Evolutionary conservation across 2,888 invertebrate species (phyloP), one percentile per base, ranked within the genome.

Genomic region (Megamerina dolium): DNA sequence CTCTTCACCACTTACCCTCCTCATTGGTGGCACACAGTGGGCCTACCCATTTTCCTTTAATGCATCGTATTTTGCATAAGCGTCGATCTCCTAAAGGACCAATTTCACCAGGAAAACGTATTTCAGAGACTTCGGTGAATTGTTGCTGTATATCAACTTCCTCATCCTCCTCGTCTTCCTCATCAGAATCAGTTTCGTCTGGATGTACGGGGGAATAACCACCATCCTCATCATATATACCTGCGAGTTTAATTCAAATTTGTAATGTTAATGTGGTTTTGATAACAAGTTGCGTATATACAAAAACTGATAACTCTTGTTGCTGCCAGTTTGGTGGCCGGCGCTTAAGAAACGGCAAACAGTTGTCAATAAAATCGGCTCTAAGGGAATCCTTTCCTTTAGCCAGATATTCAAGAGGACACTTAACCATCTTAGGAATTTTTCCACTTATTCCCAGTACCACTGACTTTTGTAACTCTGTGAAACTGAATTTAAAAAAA

Each of bases 11-110:
- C 65, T 73, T 74, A 86, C 87, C 85, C 75, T 82, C 80, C 56
- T 84, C 81, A 38, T 68, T 70, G 49, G 77, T 78, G 37, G 82
- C 83, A 66, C 88, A 88, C 16, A 88, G 73, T 2, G 88, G 88
- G 3, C 88, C 88, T 31, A 87, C 84, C 88, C 88, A 88, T 64
- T 85, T 82, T 34, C 87, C 87, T 61, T 83, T 85, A 47, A 87
- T 81, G 63, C 88, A 88, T 67, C 87, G 87, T 52, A 88, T 85
- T 70, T 88, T 88, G 70, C 88, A 88, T 42, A 85, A 77, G 19
- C 85, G 74, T 43, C 80, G 75, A 63, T 85, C 85, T 50, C 82
- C 82, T 46, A 83, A 70, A 3, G 85, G 83, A 10, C 85, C 84
- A 50, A 87, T 81, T 51, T 84, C 76, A 14, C 85, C 86, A n/a